Evolutionary conservation across 2,888 invertebrate genomes (phyloP), one percentile per base, ranked within the genome.

Genomic region (Ischnura elegans): DNA sequence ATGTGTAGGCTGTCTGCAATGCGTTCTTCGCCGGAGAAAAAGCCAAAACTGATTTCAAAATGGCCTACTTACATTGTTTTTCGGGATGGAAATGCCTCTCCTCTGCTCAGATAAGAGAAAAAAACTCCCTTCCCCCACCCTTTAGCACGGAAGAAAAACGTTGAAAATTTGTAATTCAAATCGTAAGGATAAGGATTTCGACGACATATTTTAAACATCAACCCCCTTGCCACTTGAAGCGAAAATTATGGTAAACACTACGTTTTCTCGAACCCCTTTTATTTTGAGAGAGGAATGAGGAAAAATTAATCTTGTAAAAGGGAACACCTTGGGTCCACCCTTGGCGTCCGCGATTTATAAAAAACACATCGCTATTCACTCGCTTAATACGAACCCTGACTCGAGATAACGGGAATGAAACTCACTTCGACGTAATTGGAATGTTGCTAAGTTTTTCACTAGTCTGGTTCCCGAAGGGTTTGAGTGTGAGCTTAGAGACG

Each of bases 381-480:
- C n/a, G 0, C 36, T 76, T 76, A 76, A 76, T 61, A 61, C 36
- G 76, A 36, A 29, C 36, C 76, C 76, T 36, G 36, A 36, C 76
- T 29, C 76, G 76, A 76, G 76, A n/a, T n/a, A 25, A 61, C n/a
- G 29, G 76, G 10, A 16, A 76, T 16, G 76, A 16, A 13, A 76
- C 76, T 36, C 36, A 76, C 76, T 76, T 36, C 13, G 36, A 76
- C 76, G 76, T 76, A 36, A 76, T 76, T 76, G 76, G 76, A 76
- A 76, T 36, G 76, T 25, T 76, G 6, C 19, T 36, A 36, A 76
- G 36, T 76, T 76, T 66, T 51, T 76, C 76, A 29, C 25, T 10
- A n/a, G 6, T 25, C n/a, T n/a, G 16, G 61, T 25, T 61, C 61
- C n/a, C 61, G 8, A 1, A 51, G 8, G 61, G n/a, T 25, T 25